Evolutionary conservation across 1,140 invertebrate species (phyloP).

Genomic region (Himalopsyche phryganea): DNA sequence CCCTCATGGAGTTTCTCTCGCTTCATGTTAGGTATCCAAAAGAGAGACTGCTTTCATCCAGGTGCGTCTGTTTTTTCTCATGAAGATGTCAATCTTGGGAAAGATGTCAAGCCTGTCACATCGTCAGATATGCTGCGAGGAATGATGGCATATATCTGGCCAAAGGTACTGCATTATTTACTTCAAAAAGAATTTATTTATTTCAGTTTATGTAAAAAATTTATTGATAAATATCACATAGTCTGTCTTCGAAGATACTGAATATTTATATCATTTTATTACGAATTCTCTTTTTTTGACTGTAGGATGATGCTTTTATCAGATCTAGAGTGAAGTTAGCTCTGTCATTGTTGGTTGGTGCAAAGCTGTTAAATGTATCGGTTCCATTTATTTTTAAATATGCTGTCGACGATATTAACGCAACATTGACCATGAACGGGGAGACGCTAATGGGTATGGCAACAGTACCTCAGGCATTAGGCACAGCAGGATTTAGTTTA

Average conservation of each 20-base stretch:
- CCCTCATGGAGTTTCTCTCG: constrained; percentile 38
- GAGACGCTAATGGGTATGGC: constrained; percentile 61
- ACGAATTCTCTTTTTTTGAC: too few species aligned
- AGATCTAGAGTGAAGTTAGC: constrained; percentile 81
- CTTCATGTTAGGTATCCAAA: constrained; percentile 56
- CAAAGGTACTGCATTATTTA: constrained; percentile 64
- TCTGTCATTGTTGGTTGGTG: constrained; percentile 71
- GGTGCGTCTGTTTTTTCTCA: constrained; percentile 68
- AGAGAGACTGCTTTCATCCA: constrained; percentile 87
- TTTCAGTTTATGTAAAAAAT: too few species aligned
- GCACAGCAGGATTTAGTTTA: constrained; percentile 72
- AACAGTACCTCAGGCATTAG: constrained; percentile 68
- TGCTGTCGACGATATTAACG: constrained; percentile 85
- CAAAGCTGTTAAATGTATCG: constrained; percentile 85
- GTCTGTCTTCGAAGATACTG: too few species aligned
- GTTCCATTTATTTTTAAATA: constrained; percentile 98
- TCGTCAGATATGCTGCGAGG: constrained; percentile 78
- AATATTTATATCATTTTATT: too few species aligned
- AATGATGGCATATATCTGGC: constrained; percentile 95
- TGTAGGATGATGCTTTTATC: constrained; percentile 74
- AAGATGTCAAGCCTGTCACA: constrained; percentile 59
- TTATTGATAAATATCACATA: too few species aligned
- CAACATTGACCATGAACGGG: constrained; percentile 45
- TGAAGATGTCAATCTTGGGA: constrained; percentile 59
- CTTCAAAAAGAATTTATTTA: too few species aligned